Conservation (phyloP, 1,140 invertebrate species). For the Penaeus vannamei region DNA sequence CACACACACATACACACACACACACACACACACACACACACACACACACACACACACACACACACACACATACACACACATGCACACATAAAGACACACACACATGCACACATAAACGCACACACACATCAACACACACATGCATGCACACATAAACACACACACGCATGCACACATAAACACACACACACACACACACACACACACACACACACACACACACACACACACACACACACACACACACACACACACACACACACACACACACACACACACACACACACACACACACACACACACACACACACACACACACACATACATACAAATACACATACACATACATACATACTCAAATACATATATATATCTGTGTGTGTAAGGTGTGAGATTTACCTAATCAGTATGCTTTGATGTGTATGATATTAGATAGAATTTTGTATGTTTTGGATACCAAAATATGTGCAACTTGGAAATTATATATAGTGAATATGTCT, state of each 20-base stretch:
- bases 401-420: too few species aligned
- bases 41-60: too few species aligned
- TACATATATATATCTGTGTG: not conserved
- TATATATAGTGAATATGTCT: too few species aligned
- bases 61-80: too few species aligned
- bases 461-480: too few species aligned
- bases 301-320: not conserved
- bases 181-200: not conserved
- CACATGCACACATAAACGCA: too few species aligned
- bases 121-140: too few species aligned
- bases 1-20: not conserved
- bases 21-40: not conserved
- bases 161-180: not conserved
- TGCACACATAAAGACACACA: too few species aligned
- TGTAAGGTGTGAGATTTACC: too few species aligned
- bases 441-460: too few species aligned
- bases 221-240: not conserved
- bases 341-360: not conserved
- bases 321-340: conserved; percentile 5
- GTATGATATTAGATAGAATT: too few species aligned
- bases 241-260: conserved; percentile 18
- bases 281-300: not conserved
- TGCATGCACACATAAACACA: too few species aligned
- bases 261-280: not conserved
- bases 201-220: not conserved